A percentile compares a stretch with the other conserved stretches of the same genome.
phyloP scores from a whole-genome alignment of 2,797 vertebrate genomes.

The Macropus fuliginosus region DNA sequence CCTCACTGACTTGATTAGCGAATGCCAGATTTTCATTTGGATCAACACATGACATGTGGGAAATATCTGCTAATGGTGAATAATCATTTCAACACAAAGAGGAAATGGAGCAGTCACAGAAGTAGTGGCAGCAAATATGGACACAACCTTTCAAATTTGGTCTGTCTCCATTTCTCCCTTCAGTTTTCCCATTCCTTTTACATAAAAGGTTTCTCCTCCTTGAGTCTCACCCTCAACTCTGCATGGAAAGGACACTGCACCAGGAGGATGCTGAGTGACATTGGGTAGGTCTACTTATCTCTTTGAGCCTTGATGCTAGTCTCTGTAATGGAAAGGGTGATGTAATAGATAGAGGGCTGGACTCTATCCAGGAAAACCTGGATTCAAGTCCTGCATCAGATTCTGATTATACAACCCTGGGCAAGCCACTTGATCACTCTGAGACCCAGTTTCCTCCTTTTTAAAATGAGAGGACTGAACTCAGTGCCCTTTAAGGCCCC shows the following conservation, averaged over 20 bases:
- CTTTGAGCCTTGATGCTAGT: not conserved
- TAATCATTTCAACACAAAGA: slow-evolving; percentile 62
- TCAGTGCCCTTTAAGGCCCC: not conserved
- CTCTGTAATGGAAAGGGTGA: not conserved
- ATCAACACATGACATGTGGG: slow-evolving; percentile 56
- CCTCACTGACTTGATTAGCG: slow-evolving; percentile 54
- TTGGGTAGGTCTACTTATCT: not conserved
- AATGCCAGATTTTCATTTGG: slow-evolving; percentile 74
- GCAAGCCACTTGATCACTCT: not conserved
- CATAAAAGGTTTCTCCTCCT: not conserved
- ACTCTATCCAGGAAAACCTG: not conserved
- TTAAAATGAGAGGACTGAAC: not conserved
- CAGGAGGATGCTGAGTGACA: not conserved
- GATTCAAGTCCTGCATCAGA: not conserved
- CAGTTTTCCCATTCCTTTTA: not conserved
- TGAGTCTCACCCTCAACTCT: not conserved
- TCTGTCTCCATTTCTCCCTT: not conserved
- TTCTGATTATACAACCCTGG: not conserved
- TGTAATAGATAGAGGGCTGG: not conserved
- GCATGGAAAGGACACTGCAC: not conserved
- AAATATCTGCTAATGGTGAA: slow-evolving; percentile 57
- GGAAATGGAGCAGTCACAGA: slow-evolving; percentile 56
- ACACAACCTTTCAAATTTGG: slow-evolving; percentile 37
- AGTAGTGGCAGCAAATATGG: slow-evolving; percentile 55
- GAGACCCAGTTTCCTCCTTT: not conserved